A percentile compares a stretch with the other conserved stretches of the same genome.
Evolutionary conservation across 37 sponge, comb jelly and placozoan species (phyloP).

Genomic region (Amphimedon queenslandica): DNA sequence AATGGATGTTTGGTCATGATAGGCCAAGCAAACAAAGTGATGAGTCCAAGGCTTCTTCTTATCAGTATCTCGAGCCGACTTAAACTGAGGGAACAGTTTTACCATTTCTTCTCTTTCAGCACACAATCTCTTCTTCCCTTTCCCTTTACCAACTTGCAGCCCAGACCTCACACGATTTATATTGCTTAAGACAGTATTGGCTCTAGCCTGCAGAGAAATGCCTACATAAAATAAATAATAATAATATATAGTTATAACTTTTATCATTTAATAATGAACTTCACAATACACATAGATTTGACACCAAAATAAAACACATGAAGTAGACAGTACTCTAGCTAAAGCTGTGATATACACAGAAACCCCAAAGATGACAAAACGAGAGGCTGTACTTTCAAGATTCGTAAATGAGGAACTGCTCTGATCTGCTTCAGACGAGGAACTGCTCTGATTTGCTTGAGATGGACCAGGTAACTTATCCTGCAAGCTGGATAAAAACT

Average conservation of each 20-base stretch:
- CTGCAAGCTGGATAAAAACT: too few species aligned
- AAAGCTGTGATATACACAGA: background rate
- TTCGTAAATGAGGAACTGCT: too few species aligned
- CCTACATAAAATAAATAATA: background rate
- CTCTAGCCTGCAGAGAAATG: background rate
- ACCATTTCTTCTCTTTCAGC: background rate
- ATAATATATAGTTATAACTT: background rate
- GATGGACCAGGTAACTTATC: too few species aligned
- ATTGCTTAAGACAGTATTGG: background rate
- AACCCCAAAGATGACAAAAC: too few species aligned
- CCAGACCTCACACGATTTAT: background rate
- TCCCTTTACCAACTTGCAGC: background rate
- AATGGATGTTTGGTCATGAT: background rate
- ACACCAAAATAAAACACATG: background rate
- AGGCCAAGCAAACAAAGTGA: constrained; percentile 18
- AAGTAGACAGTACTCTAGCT: background rate
- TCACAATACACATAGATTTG: background rate
- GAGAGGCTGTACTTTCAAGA: too few species aligned
- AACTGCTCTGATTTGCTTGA: too few species aligned
- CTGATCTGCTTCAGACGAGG: too few species aligned
- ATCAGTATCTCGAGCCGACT: too few species aligned
- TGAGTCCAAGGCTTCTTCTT: constrained; percentile 35
- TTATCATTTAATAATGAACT: background rate
- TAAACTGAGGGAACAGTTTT: background rate
- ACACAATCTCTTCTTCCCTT: background rate